Evolutionary conservation across 2,888 invertebrate species (phyloP).

Genomic region (Polymixis flavicincta): DNA sequence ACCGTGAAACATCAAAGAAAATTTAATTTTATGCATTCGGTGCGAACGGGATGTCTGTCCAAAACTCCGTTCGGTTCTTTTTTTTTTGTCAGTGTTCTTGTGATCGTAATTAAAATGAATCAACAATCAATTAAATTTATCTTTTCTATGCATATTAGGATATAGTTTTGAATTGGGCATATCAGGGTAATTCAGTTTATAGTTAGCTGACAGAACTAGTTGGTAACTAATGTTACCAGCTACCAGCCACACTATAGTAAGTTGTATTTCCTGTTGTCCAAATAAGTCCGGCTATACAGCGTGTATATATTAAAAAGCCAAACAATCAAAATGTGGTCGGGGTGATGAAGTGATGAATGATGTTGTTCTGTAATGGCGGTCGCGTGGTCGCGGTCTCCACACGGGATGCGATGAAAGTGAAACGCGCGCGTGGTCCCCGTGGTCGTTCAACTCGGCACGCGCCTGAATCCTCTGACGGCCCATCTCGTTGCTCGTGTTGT

Average conservation of each 20-base stretch:
- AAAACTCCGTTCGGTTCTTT: not conserved
- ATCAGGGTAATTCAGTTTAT: not conserved
- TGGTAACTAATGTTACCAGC: not conserved
- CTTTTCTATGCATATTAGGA: not conserved
- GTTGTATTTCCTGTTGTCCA: constrained; percentile 19
- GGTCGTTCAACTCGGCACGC: constrained; percentile 91
- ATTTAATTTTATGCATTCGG: constrained; percentile 40
- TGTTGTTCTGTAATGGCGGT: constrained; percentile 70
- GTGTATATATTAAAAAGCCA: constrained; percentile 34
- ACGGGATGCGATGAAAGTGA: constrained; percentile 87
- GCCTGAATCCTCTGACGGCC: constrained; percentile 80
- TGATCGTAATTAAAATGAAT: not conserved
- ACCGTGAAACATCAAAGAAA: constrained; percentile 42
- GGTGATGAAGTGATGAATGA: constrained; percentile 73
- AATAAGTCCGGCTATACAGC: constrained; percentile 31
- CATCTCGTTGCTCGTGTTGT: constrained; percentile 78
- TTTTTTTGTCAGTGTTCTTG: not conserved
- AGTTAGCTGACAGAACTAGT: not conserved
- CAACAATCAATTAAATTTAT: not conserved
- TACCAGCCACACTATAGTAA: constrained; percentile 13
- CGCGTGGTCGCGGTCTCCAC: constrained; percentile 69
- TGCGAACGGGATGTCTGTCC: constrained; percentile 33
- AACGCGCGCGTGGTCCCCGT: constrained; percentile 82
- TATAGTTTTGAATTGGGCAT: not conserved
- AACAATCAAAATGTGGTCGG: constrained; percentile 54